Conservation (phyloP, 2,113 vertebrate genomes). For the Formicarius rufipectus region DNA sequence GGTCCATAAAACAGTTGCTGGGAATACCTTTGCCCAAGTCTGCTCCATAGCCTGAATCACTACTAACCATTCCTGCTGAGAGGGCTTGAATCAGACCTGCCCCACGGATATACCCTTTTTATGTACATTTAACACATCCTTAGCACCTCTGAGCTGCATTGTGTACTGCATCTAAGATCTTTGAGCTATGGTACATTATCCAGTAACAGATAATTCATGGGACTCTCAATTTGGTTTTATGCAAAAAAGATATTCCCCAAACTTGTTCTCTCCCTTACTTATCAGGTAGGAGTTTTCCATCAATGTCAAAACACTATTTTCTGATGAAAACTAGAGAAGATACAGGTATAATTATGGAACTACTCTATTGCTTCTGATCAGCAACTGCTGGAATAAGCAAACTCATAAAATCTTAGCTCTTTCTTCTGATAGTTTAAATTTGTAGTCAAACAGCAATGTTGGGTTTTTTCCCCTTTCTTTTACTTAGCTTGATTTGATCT, state of each 20-base stretch:
- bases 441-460: background rate
- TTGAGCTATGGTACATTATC: background rate
- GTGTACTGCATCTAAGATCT: background rate
- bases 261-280: background rate
- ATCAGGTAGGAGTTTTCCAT: background rate
- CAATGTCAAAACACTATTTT: background rate
- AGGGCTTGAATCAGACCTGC: background rate
- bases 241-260: background rate
- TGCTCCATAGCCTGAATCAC: background rate
- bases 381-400: background rate
- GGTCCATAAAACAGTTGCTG: background rate
- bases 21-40: background rate
- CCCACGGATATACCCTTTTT: background rate
- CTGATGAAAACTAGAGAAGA: background rate
- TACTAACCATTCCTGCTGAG: background rate
- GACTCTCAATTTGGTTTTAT: background rate
- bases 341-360: background rate
- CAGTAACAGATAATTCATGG: background rate
- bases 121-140: background rate
- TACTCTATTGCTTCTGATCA: background rate
- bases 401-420: background rate
- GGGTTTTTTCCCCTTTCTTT: background rate
- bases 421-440: background rate
- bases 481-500: background rate
- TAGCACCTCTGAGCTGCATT: background rate